Evolutionary conservation across 2,888 invertebrate species (phyloP), one percentile per base, ranked within the genome.

Genomic region (Melanchra persicariae): DNA sequence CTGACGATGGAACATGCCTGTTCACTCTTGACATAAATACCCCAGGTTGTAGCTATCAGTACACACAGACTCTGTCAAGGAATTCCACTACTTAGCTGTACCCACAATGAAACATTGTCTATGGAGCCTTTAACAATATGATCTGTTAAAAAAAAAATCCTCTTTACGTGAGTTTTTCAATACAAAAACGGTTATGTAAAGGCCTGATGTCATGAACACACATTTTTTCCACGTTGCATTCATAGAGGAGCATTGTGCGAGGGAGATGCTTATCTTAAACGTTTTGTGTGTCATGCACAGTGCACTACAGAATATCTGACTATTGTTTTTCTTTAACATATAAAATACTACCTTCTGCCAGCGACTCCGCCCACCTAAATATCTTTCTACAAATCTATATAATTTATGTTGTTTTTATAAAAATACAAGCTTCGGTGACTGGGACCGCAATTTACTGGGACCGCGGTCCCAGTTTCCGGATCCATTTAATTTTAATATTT

Each of bases 201-300:
- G 24, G 24, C 51, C 54, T 54, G 55, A 60, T 55, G 76, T 83
- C 83, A 73, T 1, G 37, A 17, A 45, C 81, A 83, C 17, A 51
- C 22, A 43, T 59, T 74, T 81, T 82, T 83, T 74, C 64, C 75
- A 54, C 61, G 59, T 60, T 64, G 8, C 17, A 12, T 43, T 52
- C 40, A 37, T 66, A 65, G 43, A 67, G 61, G 65, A 43, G 52
- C 66, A 79, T 69, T 83, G 72, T 75, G 54, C 24, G 43, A 22
- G 68, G 55, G 73, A 79, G 64, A 74, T 70, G 80, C 79, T 75
- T 83, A 82, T 83, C 80, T 80, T 73, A 40, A 70, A 76, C 66
- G 68, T 70, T 76, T 70, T 63, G 47, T 78, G 17, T 15, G 80
- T 80, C 83, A 80, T 58, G 63, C 70, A 69, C 81, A 79, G 68